These are phyloP conservation scores for Syngnathoides biaculeatus DNA, from an alignment of 2,113 vertebrate species.

Conservation along the genomic window DNA sequence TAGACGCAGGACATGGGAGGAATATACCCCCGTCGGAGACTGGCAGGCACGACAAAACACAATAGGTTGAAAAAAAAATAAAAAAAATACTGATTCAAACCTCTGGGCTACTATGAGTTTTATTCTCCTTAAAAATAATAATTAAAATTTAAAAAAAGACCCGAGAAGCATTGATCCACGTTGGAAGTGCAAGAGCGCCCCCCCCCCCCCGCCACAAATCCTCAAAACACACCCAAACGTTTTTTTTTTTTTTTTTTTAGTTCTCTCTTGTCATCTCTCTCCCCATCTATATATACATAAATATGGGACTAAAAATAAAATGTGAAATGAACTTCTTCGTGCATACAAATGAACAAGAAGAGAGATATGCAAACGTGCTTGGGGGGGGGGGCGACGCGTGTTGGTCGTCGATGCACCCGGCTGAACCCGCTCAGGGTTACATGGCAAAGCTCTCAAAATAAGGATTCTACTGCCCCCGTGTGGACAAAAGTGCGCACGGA, in stretches of 20 bases:
- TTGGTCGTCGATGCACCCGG: neutral
- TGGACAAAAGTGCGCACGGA: conserved; percentile 35
- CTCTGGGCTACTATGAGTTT: conserved; percentile 52
- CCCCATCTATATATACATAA: no score
- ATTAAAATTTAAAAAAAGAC: neutral
- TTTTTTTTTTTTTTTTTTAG: neutral
- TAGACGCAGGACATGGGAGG: conserved; percentile 28
- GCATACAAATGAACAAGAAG: neutral
- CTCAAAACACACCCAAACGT: neutral
- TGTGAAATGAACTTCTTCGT: neutral
- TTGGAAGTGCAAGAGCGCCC: conserved; percentile 66
- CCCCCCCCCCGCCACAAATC: conserved; percentile 41
- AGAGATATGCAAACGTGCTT: neutral
- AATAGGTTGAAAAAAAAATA: conserved; percentile 45
- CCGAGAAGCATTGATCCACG: neutral
- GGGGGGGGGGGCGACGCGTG: neutral
- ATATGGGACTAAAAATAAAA: neutral
- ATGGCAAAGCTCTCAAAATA: neutral
- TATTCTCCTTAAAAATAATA: conserved; percentile 39
- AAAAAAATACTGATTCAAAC: conserved; percentile 48
- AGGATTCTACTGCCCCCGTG: neutral
- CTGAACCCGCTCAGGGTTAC: neutral
- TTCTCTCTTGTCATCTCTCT: no score
- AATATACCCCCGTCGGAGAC: conserved; percentile 69
- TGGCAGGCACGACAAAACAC: conserved; percentile 61